Evolutionary conservation across 2,113 vertebrate genomes (phyloP), one percentile per base, ranked within the genome.

Genomic region (Mesoclemmys tuberculata): DNA sequence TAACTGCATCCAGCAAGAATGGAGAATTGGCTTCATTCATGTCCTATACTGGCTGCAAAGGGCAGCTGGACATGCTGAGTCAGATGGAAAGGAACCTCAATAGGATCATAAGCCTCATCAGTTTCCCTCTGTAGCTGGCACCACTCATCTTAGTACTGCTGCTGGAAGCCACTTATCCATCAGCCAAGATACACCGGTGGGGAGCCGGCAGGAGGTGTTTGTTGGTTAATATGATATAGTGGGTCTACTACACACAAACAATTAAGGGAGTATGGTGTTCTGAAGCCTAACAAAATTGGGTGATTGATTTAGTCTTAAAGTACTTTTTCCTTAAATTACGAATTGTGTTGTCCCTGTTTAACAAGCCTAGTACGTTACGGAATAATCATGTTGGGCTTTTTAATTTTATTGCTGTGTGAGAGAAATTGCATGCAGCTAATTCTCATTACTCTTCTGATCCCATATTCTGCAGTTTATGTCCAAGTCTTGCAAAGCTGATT

Each of bases 361-460:
- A 2, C 1, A 12, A 24, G 35, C 0, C 0, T 29, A 6, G 80
- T n/a, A 41, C 80, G 4, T 10, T 0, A 1, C 84, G 75, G 89
- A 52, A 80, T 91, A 22, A 9, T 41, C 1, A 1, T n/a, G 27
- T 26, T 44, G 1, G 1, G 48, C 49, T 26, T 58, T 41, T 84
- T 31, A 55, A 80, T 89, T 61, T 86, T 80, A 41, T 87, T n/a
- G 13, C 35, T 19, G 2, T 38, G 16, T 56, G 44, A 31, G 29
- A 52, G 51, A 44, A 82, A 24, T 75, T 6, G 55, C 29, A 44
- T 22, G 61, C 61, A 27, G 1, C 74, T 55, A 8, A 31, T 6
- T 61, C 46, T 80, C 14, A 0, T 22, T 35, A 27, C 11, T 75
- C 61, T 27, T 56, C 46, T 5, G 51, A 38, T 21, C 10, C 85